Evolutionary conservation across 1,140 invertebrate species (phyloP), one percentile per base, ranked within the genome.

Genomic region (Bombus waltoni): DNA sequence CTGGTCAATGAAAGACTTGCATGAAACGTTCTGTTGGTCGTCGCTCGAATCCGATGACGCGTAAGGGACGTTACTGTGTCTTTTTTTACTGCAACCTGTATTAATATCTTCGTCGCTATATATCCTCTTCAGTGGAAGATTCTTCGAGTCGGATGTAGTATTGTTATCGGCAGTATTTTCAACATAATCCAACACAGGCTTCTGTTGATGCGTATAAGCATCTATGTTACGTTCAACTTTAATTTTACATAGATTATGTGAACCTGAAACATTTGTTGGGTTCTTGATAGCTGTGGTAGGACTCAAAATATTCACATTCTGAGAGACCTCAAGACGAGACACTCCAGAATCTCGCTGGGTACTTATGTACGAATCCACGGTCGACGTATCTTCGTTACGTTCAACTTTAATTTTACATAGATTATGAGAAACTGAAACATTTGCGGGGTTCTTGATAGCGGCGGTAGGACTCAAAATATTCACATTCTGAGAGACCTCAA

Each of bases 101-200:
- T 53, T 6, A 18, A 73, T 32, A n/a, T 90, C 38, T 22, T 92
- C 91, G 9, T 87, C 83, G 18, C 57, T 90, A 72, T 71, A 80
- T 82, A 84, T 86, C 47, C 91, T 92, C 22, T 92, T 92, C 35
- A 85, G 42, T 1, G 78, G 8, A 28, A 79, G 74, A 11, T 44
- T 40, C 18, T 86, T 78, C 1, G 72, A 32, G 11, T 74, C 53
- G 4, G 74, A 11, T 2, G 81, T 70, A 13, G 73, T 13, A 15
- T 38, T 81, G 18, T 79, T 81, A 42, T 88, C 82, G 15, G 35
- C 15, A 13, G 25, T 62, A 10, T 73, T 75, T 18, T 82, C 73
- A 9, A 73, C 80, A 38, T 88, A 88, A 2, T 81, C 76, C 11
- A 77, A 2, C 3, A 53, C 8, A 6, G 75, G 38, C 3, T 85